Evolutionary conservation across 2,797 vertebrate species (phyloP), one percentile per base, ranked within the genome.

Genomic region (Loriculus beryllinus): DNA sequence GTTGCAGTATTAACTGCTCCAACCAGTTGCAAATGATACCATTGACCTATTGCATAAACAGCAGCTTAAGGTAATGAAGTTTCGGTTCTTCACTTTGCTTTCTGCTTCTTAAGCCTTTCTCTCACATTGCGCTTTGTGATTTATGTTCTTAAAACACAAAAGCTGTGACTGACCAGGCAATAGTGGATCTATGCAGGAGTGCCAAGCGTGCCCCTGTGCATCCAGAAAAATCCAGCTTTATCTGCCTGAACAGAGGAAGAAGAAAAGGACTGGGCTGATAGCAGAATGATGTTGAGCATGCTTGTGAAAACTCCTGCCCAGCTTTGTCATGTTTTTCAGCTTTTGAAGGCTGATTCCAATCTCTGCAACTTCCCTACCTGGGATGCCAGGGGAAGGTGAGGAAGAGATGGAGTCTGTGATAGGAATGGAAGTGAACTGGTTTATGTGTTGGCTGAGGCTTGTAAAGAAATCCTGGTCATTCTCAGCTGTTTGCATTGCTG

Each of bases 281-380:
- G 59, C 49, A 90, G 57, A 90, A 87, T 85, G 20, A 49, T 35
- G 28, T 26, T 57, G 42, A 84, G 57, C 82, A 57, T n/a, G 56
- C 37, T 90, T 1, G 5, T 84, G 9, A 93, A 86, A 92, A 90
- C 22, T 47, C 37, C 57, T 79, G 48, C 39, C 76, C 67, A 80
- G 31, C 19, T 77, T 77, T 86, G 74, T 86, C 82, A 64, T 51
- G 18, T 90, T 93, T 95, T 75, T 72, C 77, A 88, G 22, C 86
- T 94, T 85, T 51, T 67, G 20, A 78, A 90, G 25, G 43, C 19
- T 89, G 52, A 92, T 84, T 89, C 78, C 70, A 82, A n/a, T 67
- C 52, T 84, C 69, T 89, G 49, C 35, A 69, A 86, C 31, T 67
- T 71, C 56, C 43, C n/a, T 39, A 71, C 79, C 64, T 78, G 76